Percentiles rank a stretch among this genome's conserved stretches.
phyloP scores from a whole-genome alignment of 2,888 invertebrate species.

The Sclerodermus sp. region DNA sequence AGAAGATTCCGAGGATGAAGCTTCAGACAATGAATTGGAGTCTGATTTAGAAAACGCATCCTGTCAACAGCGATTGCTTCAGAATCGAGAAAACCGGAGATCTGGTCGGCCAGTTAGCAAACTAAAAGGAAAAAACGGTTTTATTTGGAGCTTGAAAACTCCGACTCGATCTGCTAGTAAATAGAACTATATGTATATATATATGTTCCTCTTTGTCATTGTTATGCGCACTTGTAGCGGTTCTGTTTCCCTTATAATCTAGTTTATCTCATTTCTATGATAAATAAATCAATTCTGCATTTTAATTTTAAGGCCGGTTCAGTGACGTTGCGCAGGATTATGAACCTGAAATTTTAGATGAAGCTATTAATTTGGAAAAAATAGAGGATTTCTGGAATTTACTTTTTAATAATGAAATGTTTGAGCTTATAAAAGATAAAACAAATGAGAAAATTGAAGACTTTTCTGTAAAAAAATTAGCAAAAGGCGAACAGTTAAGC shows the following conservation, averaged over 20 bases:
- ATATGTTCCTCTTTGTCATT: too few species aligned
- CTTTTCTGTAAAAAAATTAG: constrained; percentile 3
- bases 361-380: constrained; percentile 5
- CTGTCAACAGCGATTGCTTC: not conserved
- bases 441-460: constrained; percentile 17
- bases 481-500: constrained; percentile 2
- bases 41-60: not conserved
- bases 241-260: too few species aligned
- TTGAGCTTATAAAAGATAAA: constrained; percentile 14
- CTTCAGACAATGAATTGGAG: not conserved
- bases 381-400: constrained; percentile 13
- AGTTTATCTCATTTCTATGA: too few species aligned
- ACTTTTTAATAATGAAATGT: constrained; percentile 5
- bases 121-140: not conserved
- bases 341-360: constrained; percentile 5
- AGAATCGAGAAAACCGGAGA: not conserved
- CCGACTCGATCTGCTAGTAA: not conserved
- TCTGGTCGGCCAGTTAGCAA: not conserved
- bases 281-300: too few species aligned
- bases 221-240: too few species aligned
- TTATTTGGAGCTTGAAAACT: not conserved
- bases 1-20: not conserved
- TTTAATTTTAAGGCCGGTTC: not conserved
- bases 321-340: not conserved
- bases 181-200: too few species aligned